Percentiles rank a stretch among this genome's conserved stretches.
Conservation (phyloP, 2,797 vertebrate genomes). For the Esox masquinongy region DNA sequence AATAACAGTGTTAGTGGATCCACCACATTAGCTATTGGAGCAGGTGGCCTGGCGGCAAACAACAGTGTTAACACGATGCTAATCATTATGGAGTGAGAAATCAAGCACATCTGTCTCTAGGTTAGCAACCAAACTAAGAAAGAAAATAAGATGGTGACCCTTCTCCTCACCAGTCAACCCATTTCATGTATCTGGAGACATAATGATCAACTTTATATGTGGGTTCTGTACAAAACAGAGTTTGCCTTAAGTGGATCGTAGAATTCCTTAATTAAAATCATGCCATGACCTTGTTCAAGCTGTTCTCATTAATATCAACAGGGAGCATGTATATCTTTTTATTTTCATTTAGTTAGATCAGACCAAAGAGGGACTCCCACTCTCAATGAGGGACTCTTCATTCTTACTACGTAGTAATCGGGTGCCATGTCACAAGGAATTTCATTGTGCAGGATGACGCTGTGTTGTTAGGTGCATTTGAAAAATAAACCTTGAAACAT, state of each 20-base stretch:
- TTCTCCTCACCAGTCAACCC: neutral
- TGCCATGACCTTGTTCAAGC: conserved; percentile 56
- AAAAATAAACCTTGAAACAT: too few species aligned
- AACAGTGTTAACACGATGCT: neutral
- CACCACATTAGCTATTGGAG: neutral
- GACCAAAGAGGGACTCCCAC: conserved; percentile 24
- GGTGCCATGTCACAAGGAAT: too few species aligned
- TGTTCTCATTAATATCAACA: conserved; percentile 60
- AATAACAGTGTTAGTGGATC: neutral
- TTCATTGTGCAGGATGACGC: too few species aligned
- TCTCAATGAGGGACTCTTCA: conserved; percentile 51
- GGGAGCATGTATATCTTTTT: conserved; percentile 52
- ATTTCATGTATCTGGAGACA: neutral
- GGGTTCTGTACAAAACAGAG: conserved; percentile 4
- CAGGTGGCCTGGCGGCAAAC: neutral
- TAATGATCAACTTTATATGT: conserved; percentile 8
- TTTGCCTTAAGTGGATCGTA: conserved; percentile 36
- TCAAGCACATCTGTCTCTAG: neutral
- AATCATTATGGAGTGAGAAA: neutral
- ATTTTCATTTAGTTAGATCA: conserved; percentile 58
- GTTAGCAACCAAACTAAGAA: neutral
- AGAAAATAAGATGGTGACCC: neutral
- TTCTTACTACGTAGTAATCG: neutral
- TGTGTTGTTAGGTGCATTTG: too few species aligned
- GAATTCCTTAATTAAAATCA: conserved; percentile 36